Evolutionary conservation across 2,113 vertebrate species (phyloP).

Genomic region (Indicator maculatus): DNA sequence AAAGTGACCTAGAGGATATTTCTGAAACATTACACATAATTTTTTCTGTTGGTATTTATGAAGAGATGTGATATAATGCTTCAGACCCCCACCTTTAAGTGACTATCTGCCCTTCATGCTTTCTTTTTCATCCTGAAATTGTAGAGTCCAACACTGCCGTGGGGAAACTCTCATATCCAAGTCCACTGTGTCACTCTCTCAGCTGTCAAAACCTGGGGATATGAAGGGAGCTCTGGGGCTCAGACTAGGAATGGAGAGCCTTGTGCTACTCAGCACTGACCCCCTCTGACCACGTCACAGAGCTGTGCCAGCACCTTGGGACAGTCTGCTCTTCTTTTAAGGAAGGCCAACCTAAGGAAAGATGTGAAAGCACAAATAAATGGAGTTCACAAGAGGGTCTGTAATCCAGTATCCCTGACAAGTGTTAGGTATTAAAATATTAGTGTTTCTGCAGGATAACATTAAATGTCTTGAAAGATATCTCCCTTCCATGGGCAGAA

Average conservation of each 20-base stretch:
- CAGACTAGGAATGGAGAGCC: neutral
- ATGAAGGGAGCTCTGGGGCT: neutral
- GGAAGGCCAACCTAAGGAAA: neutral
- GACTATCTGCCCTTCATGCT: neutral
- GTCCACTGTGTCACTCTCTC: neutral
- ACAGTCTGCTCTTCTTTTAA: neutral
- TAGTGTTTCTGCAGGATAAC: neutral
- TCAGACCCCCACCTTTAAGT: neutral
- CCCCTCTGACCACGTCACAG: neutral
- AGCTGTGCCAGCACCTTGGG: neutral
- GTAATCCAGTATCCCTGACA: neutral
- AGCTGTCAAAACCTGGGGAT: neutral
- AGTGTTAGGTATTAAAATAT: neutral
- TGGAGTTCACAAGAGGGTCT: neutral
- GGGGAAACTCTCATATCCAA: conserved; percentile 11
- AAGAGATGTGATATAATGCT: neutral
- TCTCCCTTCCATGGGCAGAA: neutral
- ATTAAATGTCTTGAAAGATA: neutral
- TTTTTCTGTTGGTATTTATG: neutral
- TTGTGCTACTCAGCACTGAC: neutral
- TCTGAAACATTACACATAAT: neutral
- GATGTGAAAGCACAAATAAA: neutral
- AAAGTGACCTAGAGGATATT: neutral
- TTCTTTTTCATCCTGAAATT: neutral
- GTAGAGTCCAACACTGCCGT: neutral